Evolutionary conservation across 2,888 invertebrate species (phyloP).

Genomic region (Nemurella pictetii): DNA sequence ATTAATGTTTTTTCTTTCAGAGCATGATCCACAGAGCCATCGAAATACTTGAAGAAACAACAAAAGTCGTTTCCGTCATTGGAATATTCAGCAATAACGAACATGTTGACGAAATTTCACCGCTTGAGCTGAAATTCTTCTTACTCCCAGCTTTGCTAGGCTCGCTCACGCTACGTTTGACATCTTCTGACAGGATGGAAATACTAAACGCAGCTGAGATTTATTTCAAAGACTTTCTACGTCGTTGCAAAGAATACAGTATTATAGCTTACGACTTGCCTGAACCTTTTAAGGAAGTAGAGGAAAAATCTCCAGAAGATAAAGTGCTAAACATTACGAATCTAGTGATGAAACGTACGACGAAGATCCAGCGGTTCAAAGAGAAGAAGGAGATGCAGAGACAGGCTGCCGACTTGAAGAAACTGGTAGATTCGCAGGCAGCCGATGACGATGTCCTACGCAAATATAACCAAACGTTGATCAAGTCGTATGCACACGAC

Average conservation of each 20-base stretch:
- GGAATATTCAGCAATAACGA: constrained; percentile 88
- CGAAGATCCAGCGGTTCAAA: constrained; percentile 19
- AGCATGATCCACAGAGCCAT: constrained; percentile 71
- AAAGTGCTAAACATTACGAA: background rate
- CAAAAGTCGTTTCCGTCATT: constrained; percentile 76
- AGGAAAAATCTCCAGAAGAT: background rate
- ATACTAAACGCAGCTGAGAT: constrained; percentile 76
- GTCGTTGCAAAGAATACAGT: constrained; percentile 79
- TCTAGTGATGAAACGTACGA: background rate
- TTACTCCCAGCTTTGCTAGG: constrained; percentile 84
- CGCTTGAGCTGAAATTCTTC: constrained; percentile 80
- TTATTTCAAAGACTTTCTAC: constrained; percentile 84
- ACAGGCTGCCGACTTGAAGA: background rate
- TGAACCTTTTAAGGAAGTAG: constrained; percentile 44
- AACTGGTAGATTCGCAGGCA: background rate
- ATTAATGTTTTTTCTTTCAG: constrained; percentile 56
- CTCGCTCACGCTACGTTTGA: constrained; percentile 72
- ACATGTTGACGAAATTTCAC: constrained; percentile 79
- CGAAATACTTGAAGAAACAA: constrained; percentile 75
- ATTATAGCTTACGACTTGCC: constrained; percentile 63
- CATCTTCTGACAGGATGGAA: constrained; percentile 66
- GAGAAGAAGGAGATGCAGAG: constrained; percentile 19
- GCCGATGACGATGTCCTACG: constrained; percentile 75
- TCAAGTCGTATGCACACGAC: constrained; percentile 73
- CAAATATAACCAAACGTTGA: constrained; percentile 76